Conservation (phyloP, 2,797 vertebrate species). For the Adrianichthys oophorus region DNA sequence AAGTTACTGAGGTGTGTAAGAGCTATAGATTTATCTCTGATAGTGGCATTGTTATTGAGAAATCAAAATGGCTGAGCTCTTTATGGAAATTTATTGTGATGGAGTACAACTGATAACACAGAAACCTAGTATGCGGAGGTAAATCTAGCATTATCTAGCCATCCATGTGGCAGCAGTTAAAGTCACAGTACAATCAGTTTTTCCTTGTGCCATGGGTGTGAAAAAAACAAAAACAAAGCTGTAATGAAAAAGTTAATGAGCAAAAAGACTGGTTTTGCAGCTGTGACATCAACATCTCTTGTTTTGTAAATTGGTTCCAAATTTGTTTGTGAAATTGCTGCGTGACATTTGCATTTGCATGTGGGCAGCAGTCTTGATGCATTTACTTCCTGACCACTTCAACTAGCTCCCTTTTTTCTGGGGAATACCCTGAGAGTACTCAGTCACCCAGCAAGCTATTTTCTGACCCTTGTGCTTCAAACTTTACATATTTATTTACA, state of each 20-base stretch:
- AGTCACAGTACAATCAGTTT: background rate
- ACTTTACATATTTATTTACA: too few species aligned
- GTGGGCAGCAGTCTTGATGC: too few species aligned
- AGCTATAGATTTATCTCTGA: slow-evolving; percentile 27
- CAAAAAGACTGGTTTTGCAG: too few species aligned
- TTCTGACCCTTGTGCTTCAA: too few species aligned
- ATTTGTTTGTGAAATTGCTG: too few species aligned
- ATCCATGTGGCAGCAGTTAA: background rate
- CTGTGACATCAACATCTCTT: background rate
- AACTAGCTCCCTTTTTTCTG: too few species aligned
- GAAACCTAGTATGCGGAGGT: background rate
- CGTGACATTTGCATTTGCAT: too few species aligned
- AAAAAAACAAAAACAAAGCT: too few species aligned
- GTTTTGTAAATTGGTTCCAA: background rate
- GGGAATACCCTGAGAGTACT: too few species aligned
- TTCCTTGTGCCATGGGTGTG: too few species aligned
- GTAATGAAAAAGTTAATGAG: background rate
- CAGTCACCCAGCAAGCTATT: too few species aligned
- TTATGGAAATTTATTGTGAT: slow-evolving; percentile 4
- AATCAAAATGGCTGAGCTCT: slow-evolving; percentile 14
- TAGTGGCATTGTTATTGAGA: slow-evolving; percentile 8
- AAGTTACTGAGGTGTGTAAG: slow-evolving; percentile 19
- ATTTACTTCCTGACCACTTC: too few species aligned
- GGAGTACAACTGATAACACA: background rate
- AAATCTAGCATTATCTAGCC: background rate